A percentile compares a stretch with the other conserved stretches of the same genome.
Conservation (phyloP, 2,888 invertebrate species). For the Idaea aversata region DNA sequence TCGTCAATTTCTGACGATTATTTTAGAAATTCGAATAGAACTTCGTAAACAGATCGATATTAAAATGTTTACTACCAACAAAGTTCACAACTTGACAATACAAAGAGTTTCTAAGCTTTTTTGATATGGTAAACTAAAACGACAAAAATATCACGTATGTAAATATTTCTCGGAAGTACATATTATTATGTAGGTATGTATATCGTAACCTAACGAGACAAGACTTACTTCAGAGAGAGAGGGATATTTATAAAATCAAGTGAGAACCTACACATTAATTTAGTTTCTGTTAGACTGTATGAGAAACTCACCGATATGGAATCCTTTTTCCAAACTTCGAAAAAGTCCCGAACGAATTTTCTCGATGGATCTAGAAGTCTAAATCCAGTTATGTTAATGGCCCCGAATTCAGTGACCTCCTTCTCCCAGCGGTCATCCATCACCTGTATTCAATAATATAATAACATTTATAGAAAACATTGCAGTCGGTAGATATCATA, state of each 20-base stretch:
- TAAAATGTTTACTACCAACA: neutral
- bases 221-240: no score
- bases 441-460: conserved; percentile 80
- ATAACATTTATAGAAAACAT: neutral
- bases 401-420: conserved; percentile 94
- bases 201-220: no score
- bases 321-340: conserved; percentile 90
- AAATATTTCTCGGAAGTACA: no score
- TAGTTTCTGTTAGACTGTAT: neutral
- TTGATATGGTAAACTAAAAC: neutral
- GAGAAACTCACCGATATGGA: conserved; percentile 86
- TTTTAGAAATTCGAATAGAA: neutral
- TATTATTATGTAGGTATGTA: no score
- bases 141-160: no score
- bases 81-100: no score
- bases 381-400: conserved; percentile 98
- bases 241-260: no score
- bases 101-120: neutral
- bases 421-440: conserved; percentile 97
- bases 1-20: neutral
- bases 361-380: conserved; percentile 91
- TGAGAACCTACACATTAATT: neutral
- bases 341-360: conserved; percentile 89
- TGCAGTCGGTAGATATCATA: neutral
- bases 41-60: neutral